Evolutionary conservation across 2,113 vertebrate species (phyloP), one percentile per base, ranked within the genome.

Genomic region (Girardinichthys multiradiatus): DNA sequence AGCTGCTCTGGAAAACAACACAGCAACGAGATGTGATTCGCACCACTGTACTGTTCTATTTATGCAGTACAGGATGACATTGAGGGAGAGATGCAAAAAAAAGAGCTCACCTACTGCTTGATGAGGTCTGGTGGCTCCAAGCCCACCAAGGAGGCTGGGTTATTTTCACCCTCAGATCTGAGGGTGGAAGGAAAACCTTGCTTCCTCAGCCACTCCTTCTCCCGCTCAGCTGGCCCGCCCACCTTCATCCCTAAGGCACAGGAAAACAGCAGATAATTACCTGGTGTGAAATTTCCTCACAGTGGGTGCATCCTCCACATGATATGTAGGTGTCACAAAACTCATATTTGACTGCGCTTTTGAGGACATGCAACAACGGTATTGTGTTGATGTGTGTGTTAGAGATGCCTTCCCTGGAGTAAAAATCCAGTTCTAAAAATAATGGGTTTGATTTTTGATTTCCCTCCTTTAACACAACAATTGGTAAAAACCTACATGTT

Each of bases 21-120:
- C 86, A 83, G 77, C 86, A 90, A 92, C 90, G 91, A 91, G 89
- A 92, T 93, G 91, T 91, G 93, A 92, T 90, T 89, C 45, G 81
- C 28, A 65, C 75, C 72, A 45, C 83, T 76, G 90, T 87, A 70
- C 76, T 76, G 77, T 83, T 92, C 91, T 92, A 91, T 93, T 94
- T 92, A 90, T 91, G 89, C 79, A 68, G 78, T 69, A 80, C 65
- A 66, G 84, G 76, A 75, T 69, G 82, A 86, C 77, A 85, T 72
- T 88, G 85, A 86, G 76, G 68, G 67, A 80, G 72, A 77, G 75
- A 91, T 74, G 77, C 82, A 90, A 87, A 86, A 74, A 75, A 76
- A 71, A 27, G 42, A 45, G 10, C 67, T 87, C 90, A 87, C 86
- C 88, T 90, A 83, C 89, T 76, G 90, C 85, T 90, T 90, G 89